Conservation (phyloP, 1,140 invertebrate genomes). For the Ylistrum balloti region DNA sequence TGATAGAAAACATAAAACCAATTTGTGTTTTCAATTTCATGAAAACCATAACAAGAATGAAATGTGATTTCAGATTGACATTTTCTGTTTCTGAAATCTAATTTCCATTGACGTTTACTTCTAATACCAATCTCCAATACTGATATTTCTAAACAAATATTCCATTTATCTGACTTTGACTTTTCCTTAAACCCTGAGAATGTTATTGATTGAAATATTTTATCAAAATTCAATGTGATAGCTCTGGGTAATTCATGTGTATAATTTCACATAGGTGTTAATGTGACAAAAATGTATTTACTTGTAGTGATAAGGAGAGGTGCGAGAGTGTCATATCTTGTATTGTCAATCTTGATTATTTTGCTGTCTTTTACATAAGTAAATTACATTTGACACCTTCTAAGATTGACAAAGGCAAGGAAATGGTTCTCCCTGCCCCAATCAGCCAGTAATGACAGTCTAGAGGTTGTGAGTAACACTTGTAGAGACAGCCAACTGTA, state of each 20-base stretch:
- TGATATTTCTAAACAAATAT: not conserved
- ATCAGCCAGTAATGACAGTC: not conserved
- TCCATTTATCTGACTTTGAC: not conserved
- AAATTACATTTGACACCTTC: not conserved
- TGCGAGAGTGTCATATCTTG: not conserved
- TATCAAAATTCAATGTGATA: not conserved
- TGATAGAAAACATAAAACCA: not conserved
- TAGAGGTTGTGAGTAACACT: not conserved
- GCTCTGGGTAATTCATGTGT: not conserved
- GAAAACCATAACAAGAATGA: not conserved
- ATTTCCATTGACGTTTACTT: not conserved
- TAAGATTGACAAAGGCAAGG: not conserved
- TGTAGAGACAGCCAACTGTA: not conserved
- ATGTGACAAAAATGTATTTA: conserved; percentile 28
- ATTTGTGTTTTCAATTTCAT: not conserved
- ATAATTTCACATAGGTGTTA: not conserved
- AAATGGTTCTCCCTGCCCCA: not conserved
- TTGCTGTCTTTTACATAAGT: conserved; percentile 22
- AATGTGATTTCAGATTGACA: not conserved
- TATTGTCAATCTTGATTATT: not conserved
- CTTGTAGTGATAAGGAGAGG: not conserved
- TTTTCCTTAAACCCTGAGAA: not conserved
- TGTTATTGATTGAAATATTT: not conserved
- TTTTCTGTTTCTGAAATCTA: not conserved
- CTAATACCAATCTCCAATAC: not conserved